A percentile compares a stretch with the other conserved stretches of the same genome.
These are phyloP conservation scores for Esperia sulphurella DNA, from an alignment of 2,888 invertebrate species.

Conservation along the genomic window DNA sequence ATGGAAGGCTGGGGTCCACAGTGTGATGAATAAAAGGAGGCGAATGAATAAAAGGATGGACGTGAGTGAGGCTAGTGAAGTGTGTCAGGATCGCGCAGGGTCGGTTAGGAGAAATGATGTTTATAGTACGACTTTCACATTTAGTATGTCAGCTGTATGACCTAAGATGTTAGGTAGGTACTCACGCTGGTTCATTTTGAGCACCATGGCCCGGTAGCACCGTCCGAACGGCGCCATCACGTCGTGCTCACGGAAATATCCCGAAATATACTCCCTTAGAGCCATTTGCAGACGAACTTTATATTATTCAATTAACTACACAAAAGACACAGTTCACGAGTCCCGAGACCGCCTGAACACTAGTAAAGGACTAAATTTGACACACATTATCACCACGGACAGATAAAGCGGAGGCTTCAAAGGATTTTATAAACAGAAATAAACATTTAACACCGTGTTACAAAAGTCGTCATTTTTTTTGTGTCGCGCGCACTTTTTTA, in stretches of 20 bases:
- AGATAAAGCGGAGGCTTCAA: neutral
- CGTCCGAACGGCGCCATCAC: constrained; percentile 65
- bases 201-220: constrained; percentile 69
- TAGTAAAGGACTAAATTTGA: constrained; percentile 67
- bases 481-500: constrained; percentile 9
- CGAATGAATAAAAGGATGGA: no score
- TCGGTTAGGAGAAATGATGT: no score
- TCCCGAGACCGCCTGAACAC: constrained; percentile 39
- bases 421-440: constrained; percentile 4
- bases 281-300: constrained; percentile 35
- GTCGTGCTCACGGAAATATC: constrained; percentile 47
- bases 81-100: no score
- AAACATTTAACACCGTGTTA: constrained; percentile 4
- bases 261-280: constrained; percentile 34
- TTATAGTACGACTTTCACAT: neutral
- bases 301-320: constrained; percentile 19
- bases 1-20: no score
- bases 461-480: constrained; percentile 10
- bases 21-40: no score
- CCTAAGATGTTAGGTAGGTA: constrained; percentile 12
- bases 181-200: constrained; percentile 73
- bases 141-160: neutral
- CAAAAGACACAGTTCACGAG: constrained; percentile 23
- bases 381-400: constrained; percentile 71
- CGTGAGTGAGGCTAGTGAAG: no score